phyloP scores from a whole-genome alignment of 2,113 vertebrate genomes.

The Trochalopteron elliotii region DNA sequence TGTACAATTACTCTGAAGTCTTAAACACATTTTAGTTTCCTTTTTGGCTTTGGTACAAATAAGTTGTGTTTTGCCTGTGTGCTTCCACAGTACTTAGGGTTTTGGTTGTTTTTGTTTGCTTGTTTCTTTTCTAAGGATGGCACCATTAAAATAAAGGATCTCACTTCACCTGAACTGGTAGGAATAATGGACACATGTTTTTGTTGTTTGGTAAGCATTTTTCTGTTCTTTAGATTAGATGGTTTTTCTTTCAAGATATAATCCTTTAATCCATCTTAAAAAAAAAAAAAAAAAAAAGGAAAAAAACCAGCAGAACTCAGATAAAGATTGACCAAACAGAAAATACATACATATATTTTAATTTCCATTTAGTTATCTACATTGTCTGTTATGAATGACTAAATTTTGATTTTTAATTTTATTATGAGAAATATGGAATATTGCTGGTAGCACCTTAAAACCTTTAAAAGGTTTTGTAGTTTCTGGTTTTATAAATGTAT shows the following conservation, averaged over 20 bases:
- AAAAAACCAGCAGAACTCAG: neutral
- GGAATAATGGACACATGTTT: slow-evolving; percentile 98
- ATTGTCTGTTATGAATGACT: neutral
- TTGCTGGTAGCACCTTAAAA: neutral
- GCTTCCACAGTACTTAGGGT: neutral
- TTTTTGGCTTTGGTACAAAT: neutral
- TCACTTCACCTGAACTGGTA: slow-evolving; percentile 91
- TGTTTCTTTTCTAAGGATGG: slow-evolving; percentile 79
- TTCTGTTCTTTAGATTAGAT: neutral
- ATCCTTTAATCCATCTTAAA: neutral
- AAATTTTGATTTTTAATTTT: neutral
- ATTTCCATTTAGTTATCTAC: neutral
- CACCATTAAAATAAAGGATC: slow-evolving; percentile 93
- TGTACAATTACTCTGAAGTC: neutral
- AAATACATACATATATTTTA: neutral
- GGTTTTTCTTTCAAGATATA: neutral
- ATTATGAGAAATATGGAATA: neutral
- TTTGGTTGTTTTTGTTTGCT: neutral
- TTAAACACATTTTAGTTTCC: neutral
- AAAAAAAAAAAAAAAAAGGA: neutral
- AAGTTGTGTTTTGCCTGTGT: neutral
- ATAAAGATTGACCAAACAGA: neutral
- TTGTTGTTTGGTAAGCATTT: slow-evolving; percentile 92
- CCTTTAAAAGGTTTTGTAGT: neutral
- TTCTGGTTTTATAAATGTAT: neutral